A percentile compares a stretch with the other conserved stretches of the same genome.
phyloP scores from a whole-genome alignment of 30 jellyfish, hydroid and myxozoan species.

The Clytia hemisphaerica region DNA sequence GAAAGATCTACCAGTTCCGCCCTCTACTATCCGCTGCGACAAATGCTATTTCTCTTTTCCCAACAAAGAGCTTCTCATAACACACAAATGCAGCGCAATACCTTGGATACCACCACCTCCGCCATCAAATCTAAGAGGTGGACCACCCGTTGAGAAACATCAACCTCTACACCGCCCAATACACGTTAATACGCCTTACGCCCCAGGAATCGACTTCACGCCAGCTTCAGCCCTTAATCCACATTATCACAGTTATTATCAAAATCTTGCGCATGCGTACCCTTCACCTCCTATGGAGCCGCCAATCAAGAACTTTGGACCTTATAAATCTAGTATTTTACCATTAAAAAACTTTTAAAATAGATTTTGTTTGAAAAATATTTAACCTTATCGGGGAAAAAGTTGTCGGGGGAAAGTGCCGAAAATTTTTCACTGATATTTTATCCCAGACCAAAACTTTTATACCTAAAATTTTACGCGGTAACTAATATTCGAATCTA shows the following conservation, averaged over 20 bases:
- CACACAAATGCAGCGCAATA: slow-evolving; percentile 7
- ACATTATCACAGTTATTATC: background rate
- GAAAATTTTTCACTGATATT: too few relatives aligned
- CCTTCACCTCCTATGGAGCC: slow-evolving; percentile 42
- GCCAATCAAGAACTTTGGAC: too few relatives aligned
- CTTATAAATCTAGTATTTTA: too few relatives aligned
- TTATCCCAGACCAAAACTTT: too few relatives aligned
- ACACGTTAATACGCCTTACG: slow-evolving; percentile 16
- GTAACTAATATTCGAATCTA: too few relatives aligned
- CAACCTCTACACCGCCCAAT: slow-evolving; percentile 10
- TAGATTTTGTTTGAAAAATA: too few relatives aligned
- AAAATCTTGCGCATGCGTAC: background rate
- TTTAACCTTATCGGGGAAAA: too few relatives aligned
- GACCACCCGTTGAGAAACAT: background rate
- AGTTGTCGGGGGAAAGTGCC: too few relatives aligned
- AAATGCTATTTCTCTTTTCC: slow-evolving; percentile 20
- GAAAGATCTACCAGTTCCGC: slow-evolving; percentile 5
- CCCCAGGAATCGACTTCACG: slow-evolving; percentile 7
- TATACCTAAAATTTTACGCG: too few relatives aligned
- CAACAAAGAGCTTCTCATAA: slow-evolving; percentile 11
- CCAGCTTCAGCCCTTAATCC: too few relatives aligned
- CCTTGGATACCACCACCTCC: slow-evolving; percentile 24
- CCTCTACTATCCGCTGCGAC: slow-evolving; percentile 15
- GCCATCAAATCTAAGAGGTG: too few relatives aligned
- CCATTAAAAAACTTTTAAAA: too few relatives aligned